Evolutionary conservation across 1,140 invertebrate species (phyloP), one percentile per base, ranked within the genome.

Genomic region (Heterodera carotae): DNA sequence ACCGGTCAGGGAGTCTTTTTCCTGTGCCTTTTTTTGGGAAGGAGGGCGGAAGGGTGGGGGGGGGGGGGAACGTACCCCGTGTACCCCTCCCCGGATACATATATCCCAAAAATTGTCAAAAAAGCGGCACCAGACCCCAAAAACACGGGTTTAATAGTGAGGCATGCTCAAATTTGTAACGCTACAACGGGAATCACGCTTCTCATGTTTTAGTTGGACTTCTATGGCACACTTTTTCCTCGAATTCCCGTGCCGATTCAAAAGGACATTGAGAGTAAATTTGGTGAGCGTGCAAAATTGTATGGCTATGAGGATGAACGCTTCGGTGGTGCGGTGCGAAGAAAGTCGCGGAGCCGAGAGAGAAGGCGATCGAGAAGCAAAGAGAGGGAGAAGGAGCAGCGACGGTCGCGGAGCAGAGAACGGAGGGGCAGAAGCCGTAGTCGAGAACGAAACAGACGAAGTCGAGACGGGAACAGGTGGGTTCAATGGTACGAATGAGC

Each of bases 231-330:
- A 7, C 90, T 99, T 18, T 99, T 99, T 88, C 97, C 97, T 0
- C 91, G 97, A 79, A 99, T 99, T 89, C 97, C 97, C n/a, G 96
- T 99, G 48, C 96, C 96, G 22, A 97, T 98, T 83, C 84, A 85
- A 76, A 86, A 86, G 60, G 84, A 86, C 2, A 86, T 86, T 66
- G 85, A 87, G 67, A 62, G 76, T 56, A 86, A 85, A 48, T 85
- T 86, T 62, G 34, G 80, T 15, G 85, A 87, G 22, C 73, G 84
- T 43, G 82, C 83, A 15, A 67, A 77, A 33, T 56, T 75, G 27
- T 75, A 78, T 59, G 48, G 69, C 12, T 67, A 80, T 8, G 68
- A 85, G 31, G 82, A 86, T 31, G 33, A 36, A 43, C 66, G 77
- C 15, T 70, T 78, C 56, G 66, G 66, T 25, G 36, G 59, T 12